phyloP scores from a whole-genome alignment of 2,113 vertebrate genomes.

The Varanus komodoensis region DNA sequence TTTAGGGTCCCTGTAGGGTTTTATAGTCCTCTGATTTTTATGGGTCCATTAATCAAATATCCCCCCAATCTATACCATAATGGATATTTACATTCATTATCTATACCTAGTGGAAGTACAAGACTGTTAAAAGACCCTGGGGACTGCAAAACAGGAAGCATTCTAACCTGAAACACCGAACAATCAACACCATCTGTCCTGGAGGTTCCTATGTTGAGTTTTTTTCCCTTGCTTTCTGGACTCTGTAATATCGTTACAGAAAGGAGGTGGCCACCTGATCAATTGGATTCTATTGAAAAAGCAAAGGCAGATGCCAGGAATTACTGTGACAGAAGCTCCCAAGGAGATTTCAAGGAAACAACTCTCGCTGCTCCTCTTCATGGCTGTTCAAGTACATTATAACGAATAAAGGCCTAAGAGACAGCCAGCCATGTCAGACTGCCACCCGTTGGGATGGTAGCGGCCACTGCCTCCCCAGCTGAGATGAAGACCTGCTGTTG shows the following conservation, averaged over 20 bases:
- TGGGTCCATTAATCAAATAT: conserved; percentile 24
- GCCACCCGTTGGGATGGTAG: not conserved
- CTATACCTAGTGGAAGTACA: conserved; percentile 40
- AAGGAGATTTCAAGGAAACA: not conserved
- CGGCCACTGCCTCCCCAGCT: no score
- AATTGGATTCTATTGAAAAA: not conserved
- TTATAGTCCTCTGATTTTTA: conserved; percentile 38
- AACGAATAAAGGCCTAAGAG: not conserved
- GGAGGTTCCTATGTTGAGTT: not conserved
- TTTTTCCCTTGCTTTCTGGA: no score
- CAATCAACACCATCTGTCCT: not conserved
- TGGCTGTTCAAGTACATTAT: not conserved
- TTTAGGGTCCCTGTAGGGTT: conserved; percentile 61
- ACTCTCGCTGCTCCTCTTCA: not conserved
- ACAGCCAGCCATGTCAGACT: not conserved
- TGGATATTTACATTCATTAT: conserved; percentile 49
- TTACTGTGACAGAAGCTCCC: not conserved
- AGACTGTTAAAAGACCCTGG: not conserved
- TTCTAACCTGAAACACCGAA: conserved; percentile 23
- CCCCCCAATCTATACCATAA: conserved; percentile 20
- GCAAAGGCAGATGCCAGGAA: not conserved
- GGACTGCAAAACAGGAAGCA: not conserved
- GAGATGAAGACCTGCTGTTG: no score
- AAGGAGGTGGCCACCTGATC: not conserved
- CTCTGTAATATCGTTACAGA: not conserved